Evolutionary conservation across 2,888 invertebrate species (phyloP).

Genomic region (Volucella zonaria): DNA sequence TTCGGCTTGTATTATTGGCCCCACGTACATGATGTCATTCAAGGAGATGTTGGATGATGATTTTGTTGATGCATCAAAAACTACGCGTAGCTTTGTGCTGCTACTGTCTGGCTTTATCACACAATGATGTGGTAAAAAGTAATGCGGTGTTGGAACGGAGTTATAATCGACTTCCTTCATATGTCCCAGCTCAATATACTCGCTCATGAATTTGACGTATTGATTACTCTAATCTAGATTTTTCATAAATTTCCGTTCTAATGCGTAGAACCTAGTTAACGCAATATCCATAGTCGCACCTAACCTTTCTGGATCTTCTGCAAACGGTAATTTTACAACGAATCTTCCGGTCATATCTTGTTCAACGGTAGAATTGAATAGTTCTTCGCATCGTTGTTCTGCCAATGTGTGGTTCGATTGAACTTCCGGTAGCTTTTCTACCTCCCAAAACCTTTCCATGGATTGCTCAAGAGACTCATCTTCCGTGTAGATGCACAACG

Average conservation of each 20-base stretch:
- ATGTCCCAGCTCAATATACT: constrained; percentile 71
- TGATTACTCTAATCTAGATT: too few species aligned
- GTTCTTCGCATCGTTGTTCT: constrained; percentile 53
- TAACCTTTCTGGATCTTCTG: too few species aligned
- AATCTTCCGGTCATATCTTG: constrained; percentile 31
- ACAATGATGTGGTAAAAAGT: constrained; percentile 22
- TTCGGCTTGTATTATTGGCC: neutral
- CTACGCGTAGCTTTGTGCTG: too few species aligned
- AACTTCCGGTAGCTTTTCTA: neutral
- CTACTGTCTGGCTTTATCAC: constrained; percentile 21
- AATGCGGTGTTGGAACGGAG: neutral
- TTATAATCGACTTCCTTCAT: constrained; percentile 62
- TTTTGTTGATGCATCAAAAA: too few species aligned
- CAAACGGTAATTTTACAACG: too few species aligned
- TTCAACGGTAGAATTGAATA: constrained; percentile 50
- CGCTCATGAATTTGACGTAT: constrained; percentile 63
- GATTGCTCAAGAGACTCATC: constrained; percentile 15
- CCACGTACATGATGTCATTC: constrained; percentile 2
- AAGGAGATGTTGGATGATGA: too few species aligned
- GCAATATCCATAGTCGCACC: too few species aligned
- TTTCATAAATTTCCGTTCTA: too few species aligned
- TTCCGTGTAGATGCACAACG: constrained; percentile 2
- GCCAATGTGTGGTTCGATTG: too few species aligned
- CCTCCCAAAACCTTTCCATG: constrained; percentile 5
- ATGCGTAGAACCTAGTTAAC: too few species aligned